Evolutionary conservation across 92 coral and sea anemone genomes (phyloP).

Genomic region (Actinernus sp.): DNA sequence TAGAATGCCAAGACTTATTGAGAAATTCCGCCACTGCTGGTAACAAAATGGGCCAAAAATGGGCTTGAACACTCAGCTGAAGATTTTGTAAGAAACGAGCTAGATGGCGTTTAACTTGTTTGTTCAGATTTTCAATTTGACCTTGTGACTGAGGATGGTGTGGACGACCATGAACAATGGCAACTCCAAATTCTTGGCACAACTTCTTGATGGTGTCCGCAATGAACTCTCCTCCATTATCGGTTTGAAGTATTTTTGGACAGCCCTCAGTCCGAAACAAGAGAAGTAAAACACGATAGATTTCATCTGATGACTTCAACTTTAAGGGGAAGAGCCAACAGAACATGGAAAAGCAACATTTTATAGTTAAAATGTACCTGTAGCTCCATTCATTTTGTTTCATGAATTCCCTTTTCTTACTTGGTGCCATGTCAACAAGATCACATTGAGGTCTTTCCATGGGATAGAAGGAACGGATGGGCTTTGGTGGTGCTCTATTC

Average conservation of each 20-base stretch:
- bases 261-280: conserved; percentile 20
- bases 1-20: conserved; percentile 35
- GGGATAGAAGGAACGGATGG: conserved; percentile 19
- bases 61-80: conserved; percentile 22
- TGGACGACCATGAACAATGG: conserved; percentile 38
- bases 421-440: conserved; percentile 35
- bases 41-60: conserved; percentile 33
- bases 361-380: conserved; percentile 21
- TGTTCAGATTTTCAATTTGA: conserved; percentile 53
- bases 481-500: conserved; percentile 4
- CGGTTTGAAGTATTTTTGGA: conserved; percentile 30
- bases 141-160: conserved; percentile 54
- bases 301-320: conserved; percentile 9
- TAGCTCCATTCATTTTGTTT: conserved; percentile 19
- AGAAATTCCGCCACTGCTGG: conserved; percentile 15
- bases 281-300: neutral
- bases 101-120: conserved; percentile 25
- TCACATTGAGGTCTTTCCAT: conserved; percentile 9
- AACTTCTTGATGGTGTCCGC: conserved; percentile 21
- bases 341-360: conserved; percentile 28
- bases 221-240: conserved; percentile 43
- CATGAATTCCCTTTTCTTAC: conserved; percentile 20
- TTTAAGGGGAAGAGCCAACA: conserved; percentile 30
- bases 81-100: conserved; percentile 14
- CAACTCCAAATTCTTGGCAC: neutral